phyloP scores from a whole-genome alignment of 2,888 invertebrate species.

The Dryococelus australis region DNA sequence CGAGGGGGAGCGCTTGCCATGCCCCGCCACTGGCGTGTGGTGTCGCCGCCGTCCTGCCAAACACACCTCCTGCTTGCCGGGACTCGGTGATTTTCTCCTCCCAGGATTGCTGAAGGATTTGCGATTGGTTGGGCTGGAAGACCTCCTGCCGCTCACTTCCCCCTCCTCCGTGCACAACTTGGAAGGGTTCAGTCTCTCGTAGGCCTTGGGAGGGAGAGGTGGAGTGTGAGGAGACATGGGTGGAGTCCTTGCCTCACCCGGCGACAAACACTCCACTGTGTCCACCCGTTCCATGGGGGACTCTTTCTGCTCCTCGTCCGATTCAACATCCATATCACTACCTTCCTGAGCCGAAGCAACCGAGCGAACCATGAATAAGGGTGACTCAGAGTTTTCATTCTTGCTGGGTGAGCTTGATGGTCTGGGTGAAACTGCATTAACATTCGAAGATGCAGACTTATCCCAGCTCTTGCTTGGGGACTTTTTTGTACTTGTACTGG shows the following conservation, averaged over 20 bases:
- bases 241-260: constrained; percentile 37
- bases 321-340: constrained; percentile 42
- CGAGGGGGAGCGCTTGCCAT: background rate
- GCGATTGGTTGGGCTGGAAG: constrained; percentile 41
- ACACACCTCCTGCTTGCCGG: background rate
- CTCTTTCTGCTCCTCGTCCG: constrained; percentile 33
- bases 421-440: constrained; percentile 13
- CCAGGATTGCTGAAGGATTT: background rate
- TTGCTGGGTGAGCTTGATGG: constrained; percentile 11
- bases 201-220: constrained; percentile 64
- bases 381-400: constrained; percentile 37
- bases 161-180: constrained; percentile 60
- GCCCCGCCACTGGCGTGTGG: constrained; percentile 22
- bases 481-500: background rate
- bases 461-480: constrained; percentile 28
- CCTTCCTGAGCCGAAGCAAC: constrained; percentile 33
- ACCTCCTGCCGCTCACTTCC: constrained; percentile 40
- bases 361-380: constrained; percentile 27
- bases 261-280: constrained; percentile 34
- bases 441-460: constrained; percentile 32
- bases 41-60: constrained; percentile 18
- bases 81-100: constrained; percentile 13
- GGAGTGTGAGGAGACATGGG: constrained; percentile 76
- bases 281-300: constrained; percentile 31
- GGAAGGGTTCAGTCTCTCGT: constrained; percentile 61